Evolutionary conservation across 2,888 invertebrate genomes (phyloP).

Genomic region (Phasia obesa): DNA sequence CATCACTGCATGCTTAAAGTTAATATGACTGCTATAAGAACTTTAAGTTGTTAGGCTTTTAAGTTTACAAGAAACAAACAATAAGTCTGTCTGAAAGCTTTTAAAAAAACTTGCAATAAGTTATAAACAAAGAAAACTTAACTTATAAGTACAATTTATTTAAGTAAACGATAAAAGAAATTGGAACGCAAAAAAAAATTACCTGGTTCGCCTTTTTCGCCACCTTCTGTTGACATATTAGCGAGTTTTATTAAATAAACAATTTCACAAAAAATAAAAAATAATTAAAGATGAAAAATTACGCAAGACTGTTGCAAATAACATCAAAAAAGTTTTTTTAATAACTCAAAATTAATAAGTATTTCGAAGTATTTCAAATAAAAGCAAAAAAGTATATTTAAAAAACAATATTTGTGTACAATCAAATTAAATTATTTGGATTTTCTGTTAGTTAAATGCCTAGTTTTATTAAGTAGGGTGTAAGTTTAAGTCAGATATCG

Average conservation of each 20-base stretch:
- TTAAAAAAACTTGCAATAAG: constrained; percentile 36
- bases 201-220: constrained; percentile 75
- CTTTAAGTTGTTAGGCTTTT: constrained; percentile 16
- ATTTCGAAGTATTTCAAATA: neutral
- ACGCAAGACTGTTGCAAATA: constrained; percentile 40
- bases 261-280: constrained; percentile 68
- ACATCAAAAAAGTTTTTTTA: no score
- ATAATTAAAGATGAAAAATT: constrained; percentile 66
- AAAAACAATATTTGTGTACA: neutral
- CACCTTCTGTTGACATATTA: constrained; percentile 73
- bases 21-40: neutral
- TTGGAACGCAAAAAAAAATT: constrained; percentile 69
- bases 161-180: constrained; percentile 49
- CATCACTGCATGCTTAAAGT: no score
- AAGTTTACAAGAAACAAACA: constrained; percentile 38
- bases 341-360: neutral
- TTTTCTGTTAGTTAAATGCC: neutral
- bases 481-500: no score
- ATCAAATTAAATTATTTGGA: no score
- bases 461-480: neutral
- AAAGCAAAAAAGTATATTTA: neutral
- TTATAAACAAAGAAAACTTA: constrained; percentile 15
- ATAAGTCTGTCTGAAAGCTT: constrained; percentile 1
- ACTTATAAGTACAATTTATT: constrained; percentile 18
- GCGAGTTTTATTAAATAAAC: constrained; percentile 69